Conservation (phyloP, 2,797 vertebrate species). For the Bothrops alternatus region DNA sequence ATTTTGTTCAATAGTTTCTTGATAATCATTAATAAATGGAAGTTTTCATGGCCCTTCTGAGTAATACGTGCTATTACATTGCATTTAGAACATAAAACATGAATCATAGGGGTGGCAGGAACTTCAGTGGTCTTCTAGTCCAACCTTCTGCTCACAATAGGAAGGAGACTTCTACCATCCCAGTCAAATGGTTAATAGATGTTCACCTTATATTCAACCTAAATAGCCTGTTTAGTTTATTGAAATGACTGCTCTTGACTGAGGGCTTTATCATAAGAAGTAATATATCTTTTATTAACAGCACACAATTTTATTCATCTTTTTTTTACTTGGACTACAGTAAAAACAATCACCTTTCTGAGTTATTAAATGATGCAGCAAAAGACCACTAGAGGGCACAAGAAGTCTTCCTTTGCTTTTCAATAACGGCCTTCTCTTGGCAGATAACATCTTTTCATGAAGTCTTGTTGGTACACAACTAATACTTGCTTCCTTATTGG, state of each 20-base stretch:
- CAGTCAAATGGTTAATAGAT: not conserved
- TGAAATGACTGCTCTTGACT: not conserved
- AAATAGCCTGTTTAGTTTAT: not conserved
- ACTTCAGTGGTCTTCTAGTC: not conserved
- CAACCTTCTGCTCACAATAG: not conserved
- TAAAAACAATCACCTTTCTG: not conserved
- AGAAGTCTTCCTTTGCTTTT: not conserved
- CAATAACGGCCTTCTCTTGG: not conserved
- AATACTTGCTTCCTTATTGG: not conserved
- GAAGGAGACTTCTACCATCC: not conserved
- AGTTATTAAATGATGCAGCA: not conserved
- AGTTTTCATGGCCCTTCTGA: not conserved
- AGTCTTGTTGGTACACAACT: not conserved
- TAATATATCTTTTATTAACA: not conserved
- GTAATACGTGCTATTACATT: not conserved
- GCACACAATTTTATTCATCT: not conserved
- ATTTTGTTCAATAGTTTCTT: not conserved
- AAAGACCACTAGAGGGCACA: conserved; percentile 12
- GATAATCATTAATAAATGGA: not conserved
- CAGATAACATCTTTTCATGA: not conserved
- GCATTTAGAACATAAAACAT: not conserved
- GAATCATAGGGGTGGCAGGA: not conserved
- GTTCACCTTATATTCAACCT: not conserved
- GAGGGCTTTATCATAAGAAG: not conserved
- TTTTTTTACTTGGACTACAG: not conserved